Evolutionary conservation across 2,797 vertebrate species (phyloP).

Genomic region (Pipistrellus pipistrellus): DNA sequence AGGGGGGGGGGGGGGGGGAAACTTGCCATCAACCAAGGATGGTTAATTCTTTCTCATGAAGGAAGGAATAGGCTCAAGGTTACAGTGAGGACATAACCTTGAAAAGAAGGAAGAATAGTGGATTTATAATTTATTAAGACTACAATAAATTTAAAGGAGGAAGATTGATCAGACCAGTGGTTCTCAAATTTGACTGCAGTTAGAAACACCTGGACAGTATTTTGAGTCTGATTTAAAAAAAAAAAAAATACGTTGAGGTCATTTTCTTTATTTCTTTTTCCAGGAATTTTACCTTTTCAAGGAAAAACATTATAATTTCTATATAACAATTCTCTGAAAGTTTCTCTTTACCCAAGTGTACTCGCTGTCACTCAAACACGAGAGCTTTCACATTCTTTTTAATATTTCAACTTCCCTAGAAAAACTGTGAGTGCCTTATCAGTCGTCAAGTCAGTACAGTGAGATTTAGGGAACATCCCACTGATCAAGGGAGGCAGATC

Average conservation of each 20-base stretch:
- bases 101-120: not conserved
- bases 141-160: not conserved
- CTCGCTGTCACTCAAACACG: conserved; percentile 6
- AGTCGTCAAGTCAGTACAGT: not conserved
- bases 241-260: not conserved
- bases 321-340: not conserved
- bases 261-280: conserved; percentile 47
- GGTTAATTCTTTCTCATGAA: not conserved
- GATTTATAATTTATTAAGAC: not conserved
- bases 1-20: not conserved
- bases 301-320: not conserved
- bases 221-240: not conserved
- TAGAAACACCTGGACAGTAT: not conserved
- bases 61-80: not conserved
- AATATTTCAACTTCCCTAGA: conserved; percentile 63
- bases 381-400: not conserved
- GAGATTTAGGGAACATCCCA: conserved; percentile 82
- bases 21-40: not conserved
- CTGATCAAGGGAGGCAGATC: conserved; percentile 75
- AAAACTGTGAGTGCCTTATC: conserved; percentile 73
- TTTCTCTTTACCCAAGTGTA: not conserved
- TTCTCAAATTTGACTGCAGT: not conserved
- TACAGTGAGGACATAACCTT: not conserved
- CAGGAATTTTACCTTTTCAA: not conserved
- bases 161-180: not conserved